Evolutionary conservation across 1,140 invertebrate genomes (phyloP), one percentile per base, ranked within the genome.

Genomic region (Chironomus tepperi): DNA sequence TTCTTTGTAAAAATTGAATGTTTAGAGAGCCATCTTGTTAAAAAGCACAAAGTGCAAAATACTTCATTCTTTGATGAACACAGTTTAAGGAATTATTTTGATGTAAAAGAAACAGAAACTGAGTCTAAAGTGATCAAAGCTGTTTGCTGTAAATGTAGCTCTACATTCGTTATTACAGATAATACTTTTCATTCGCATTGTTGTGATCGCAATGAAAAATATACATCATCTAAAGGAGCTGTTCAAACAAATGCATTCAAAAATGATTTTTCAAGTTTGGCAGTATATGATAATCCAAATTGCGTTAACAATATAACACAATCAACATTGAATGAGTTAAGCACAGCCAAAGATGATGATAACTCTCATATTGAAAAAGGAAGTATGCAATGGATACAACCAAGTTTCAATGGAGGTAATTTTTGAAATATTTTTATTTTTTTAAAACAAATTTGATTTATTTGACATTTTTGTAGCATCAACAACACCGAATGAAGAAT

Each of bases 1-100:
- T 89, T 93, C 84, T 93, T 92, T 83, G 88, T 88, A 24, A 87
- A 88, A 76, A 88, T 90, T n/a, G 90, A 93, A 76, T 89, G 90
- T 78, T 80, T 94, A 19, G 88, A 89, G 47, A 83, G 89, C 76
- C 92, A 94, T 83, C 82, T 94, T 76, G 85, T 86, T 73, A 88
- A 87, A 74, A 91, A 90, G 81, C 92, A 94, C 78, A 89, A 88
- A 21, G 21, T 70, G 16, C 65, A 70, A 19, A 70, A 70, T 70
- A 70, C 18, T 5, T 21, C 65, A 19, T 70, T 70, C 16, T 70
- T 70, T 5, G 65, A 70, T 70, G 65, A 70, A 70, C 65, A 19
- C 9, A 5, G 18, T 7, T 21, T 70, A 9, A 9, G 18, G 19
- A 70, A 19, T 16, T 70, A 70, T 12, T 70, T 70, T 9, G 18